Conservation (phyloP, 2,113 vertebrate genomes). For the Ameiurus melas region DNA sequence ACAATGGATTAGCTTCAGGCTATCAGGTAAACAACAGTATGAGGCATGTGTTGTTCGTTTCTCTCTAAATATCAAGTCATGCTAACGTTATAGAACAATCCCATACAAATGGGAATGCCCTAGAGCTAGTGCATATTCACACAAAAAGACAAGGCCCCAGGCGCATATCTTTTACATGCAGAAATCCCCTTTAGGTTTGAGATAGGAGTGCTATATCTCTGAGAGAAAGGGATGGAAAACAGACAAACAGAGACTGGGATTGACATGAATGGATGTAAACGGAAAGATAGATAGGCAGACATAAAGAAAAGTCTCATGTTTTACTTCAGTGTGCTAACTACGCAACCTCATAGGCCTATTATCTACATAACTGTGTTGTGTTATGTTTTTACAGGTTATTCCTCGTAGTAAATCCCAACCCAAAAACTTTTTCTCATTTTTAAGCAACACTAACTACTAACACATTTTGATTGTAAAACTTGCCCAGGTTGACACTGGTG, state of each 20-base stretch:
- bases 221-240: background rate
- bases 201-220: background rate
- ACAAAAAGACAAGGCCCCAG: background rate
- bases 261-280: background rate
- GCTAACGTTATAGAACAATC: background rate
- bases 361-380: too few species aligned
- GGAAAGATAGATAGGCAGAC: background rate
- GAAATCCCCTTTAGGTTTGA: slow-evolving; percentile 9
- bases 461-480: background rate
- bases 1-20: background rate
- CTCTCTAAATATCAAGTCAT: background rate
- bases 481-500: background rate
- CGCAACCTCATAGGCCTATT: background rate
- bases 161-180: background rate
- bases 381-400: background rate
- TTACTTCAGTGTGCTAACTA: background rate
- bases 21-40: background rate
- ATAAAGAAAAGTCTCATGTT: background rate
- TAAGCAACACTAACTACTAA: background rate
- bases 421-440: background rate
- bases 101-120: background rate
- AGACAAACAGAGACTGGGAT: background rate
- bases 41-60: background rate
- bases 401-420: background rate
- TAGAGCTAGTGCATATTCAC: background rate